Evolutionary conservation across 2,888 invertebrate genomes (phyloP).

Genomic region (Andrena marginata): DNA sequence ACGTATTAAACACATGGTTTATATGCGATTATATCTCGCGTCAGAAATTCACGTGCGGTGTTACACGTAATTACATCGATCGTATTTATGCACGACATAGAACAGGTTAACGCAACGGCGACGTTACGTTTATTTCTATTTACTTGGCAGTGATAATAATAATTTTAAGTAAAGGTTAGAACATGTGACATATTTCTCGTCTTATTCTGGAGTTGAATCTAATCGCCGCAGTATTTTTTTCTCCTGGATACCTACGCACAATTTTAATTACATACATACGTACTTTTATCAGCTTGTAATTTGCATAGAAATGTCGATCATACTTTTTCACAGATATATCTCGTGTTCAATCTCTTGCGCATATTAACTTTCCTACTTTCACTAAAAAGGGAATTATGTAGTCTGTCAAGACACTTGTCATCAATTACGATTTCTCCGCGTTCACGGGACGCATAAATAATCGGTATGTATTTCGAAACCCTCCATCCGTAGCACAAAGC

Average conservation of each 20-base stretch:
- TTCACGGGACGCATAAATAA: constrained; percentile 64
- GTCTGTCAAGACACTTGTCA: constrained; percentile 43
- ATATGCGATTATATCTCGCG: constrained; percentile 33
- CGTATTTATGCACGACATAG: neutral
- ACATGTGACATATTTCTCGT: neutral
- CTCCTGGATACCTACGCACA: no score
- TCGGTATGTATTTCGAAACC: constrained; percentile 62
- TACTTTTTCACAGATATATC: neutral
- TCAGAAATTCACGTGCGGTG: constrained; percentile 33
- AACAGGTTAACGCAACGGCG: neutral
- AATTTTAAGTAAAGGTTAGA: neutral
- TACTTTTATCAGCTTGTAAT: neutral
- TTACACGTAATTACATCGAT: constrained; percentile 33
- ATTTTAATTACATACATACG: neutral
- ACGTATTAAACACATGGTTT: constrained; percentile 8
- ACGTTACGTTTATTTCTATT: neutral
- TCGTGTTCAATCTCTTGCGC: constrained; percentile 5
- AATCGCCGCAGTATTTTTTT: neutral
- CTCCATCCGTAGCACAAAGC: constrained; percentile 37
- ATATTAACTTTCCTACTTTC: constrained; percentile 52
- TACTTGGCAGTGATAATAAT: neutral
- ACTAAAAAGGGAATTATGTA: constrained; percentile 53
- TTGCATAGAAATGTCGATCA: constrained; percentile 17
- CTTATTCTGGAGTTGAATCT: no score
- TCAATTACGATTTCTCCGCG: constrained; percentile 67